Base-by-base conservation (phyloP, 2,113 vertebrate species). In the Syrmaticus mikado region DNA sequence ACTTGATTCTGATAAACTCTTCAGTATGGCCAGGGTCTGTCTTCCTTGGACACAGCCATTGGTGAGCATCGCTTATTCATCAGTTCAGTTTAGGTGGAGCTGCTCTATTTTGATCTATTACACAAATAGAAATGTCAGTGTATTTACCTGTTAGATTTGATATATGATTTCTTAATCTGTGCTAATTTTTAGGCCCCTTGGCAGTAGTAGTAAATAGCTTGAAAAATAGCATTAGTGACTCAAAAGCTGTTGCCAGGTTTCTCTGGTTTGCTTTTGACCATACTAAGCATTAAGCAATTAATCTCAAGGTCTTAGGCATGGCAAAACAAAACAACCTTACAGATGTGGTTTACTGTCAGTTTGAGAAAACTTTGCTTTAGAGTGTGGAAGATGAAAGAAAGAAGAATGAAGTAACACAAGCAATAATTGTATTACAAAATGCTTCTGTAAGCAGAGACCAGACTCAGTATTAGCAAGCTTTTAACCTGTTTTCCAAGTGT, bases 331-430 rank as follows among this genome's bases (percentile, higher is more conserved):
- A 74, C 41, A 82, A 13, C 22, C 10, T 84, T 73, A 94, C 65
- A 95, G 91, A 93, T 94, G 75, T 95, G 93, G 94, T 55, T 93
- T 87, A 52, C 13, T 85, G 64, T 80, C 52, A 61, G 67, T 94
- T 91, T 83, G 75, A 74, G 65, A 67, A 87, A 74, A 52, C 72
- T 89, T 82, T 73, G 34, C 52, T 10, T 89, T 57, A 67, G 67
- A 60, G 62, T 34, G 22, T 60, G 52, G n/a, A 68, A 57, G 83
- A 45, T 76, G n/a, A 83, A 89, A 85, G 61, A 82, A 75, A 68
- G 41, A 79, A 78, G 14, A 92, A 71, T 21, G 61, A 32, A 80
- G 21, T 71, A 52, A 38, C 76, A 83, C 48, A 89, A 94, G 53
- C 48, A 91, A 27, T 48, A 90, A 74, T 6, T 70, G 2, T 48